Percentiles rank a stretch among this genome's conserved stretches.
These are phyloP conservation scores for Drosophila athabasca DNA, from an alignment of 1,140 invertebrate genomes.

Conservation along the genomic window DNA sequence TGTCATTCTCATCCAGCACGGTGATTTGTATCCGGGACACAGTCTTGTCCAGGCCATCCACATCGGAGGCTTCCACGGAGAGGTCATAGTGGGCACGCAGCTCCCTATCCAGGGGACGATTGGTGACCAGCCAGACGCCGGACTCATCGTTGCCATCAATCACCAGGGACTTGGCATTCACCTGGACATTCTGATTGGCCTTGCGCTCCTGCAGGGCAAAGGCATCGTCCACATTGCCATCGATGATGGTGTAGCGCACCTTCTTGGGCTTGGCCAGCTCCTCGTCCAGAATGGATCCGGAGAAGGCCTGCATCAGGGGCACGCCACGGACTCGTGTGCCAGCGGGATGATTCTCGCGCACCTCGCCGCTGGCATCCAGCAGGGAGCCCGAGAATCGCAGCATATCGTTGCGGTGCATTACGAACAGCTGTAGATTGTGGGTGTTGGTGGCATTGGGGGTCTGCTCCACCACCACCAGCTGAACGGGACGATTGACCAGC, in stretches of 20 bases:
- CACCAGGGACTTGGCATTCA: conserved; percentile 84
- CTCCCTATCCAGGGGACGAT: conserved; percentile 90
- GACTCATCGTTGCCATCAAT: conserved; percentile 81
- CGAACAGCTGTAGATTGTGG: conserved; percentile 91
- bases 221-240: conserved; percentile 88
- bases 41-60: conserved; percentile 89
- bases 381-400: conserved; percentile 88
- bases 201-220: conserved; percentile 89
- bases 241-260: conserved; percentile 90
- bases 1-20: conserved; percentile 95
- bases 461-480: conserved; percentile 92
- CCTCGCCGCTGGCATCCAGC: conserved; percentile 87
- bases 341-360: conserved; percentile 89
- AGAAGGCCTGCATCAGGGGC: conserved; percentile 86
- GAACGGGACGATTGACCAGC: conserved; percentile 91
- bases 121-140: conserved; percentile 89
- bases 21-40: conserved; percentile 89
- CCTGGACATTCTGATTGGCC: conserved; percentile 85
- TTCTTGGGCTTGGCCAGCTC: conserved; percentile 85
- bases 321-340: conserved; percentile 89
- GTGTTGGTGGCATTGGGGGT: conserved; percentile 90
- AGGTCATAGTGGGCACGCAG: conserved; percentile 87
- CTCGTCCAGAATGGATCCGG: conserved; percentile 81
- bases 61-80: conserved; percentile 90
- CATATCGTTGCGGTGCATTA: conserved; percentile 91